Evolutionary conservation across 2,888 invertebrate genomes (phyloP).

Genomic region (Bibio marci): DNA sequence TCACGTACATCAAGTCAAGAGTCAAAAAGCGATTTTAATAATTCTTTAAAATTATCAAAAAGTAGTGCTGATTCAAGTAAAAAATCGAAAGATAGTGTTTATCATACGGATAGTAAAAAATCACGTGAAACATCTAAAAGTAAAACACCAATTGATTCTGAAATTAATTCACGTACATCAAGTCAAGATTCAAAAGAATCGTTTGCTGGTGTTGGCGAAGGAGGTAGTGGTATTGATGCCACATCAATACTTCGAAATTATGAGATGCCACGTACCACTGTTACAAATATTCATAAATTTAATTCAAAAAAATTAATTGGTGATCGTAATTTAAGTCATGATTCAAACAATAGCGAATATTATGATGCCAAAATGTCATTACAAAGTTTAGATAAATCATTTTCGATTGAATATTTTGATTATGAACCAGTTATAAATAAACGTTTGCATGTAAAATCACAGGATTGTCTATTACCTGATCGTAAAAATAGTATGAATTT

Average conservation of each 20-base stretch:
- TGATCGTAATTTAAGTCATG: slow-evolving; percentile 50
- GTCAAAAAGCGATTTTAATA: slow-evolving; percentile 50
- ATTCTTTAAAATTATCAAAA: slow-evolving; percentile 40
- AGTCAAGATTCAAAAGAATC: slow-evolving; percentile 42
- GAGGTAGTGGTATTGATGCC: neutral
- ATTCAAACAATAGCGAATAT: slow-evolving; percentile 50
- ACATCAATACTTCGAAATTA: slow-evolving; percentile 30
- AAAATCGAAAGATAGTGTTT: slow-evolving; percentile 44
- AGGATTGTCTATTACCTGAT: slow-evolving; percentile 40
- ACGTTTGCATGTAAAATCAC: slow-evolving; percentile 35
- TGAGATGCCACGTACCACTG: slow-evolving; percentile 30
- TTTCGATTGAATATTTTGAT: slow-evolving; percentile 9
- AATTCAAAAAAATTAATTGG: slow-evolving; percentile 20
- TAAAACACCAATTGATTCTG: slow-evolving; percentile 37
- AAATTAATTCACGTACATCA: slow-evolving; percentile 39
- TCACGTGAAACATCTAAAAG: slow-evolving; percentile 41
- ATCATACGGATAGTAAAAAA: slow-evolving; percentile 47
- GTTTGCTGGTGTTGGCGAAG: slow-evolving; percentile 18
- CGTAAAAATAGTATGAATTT: slow-evolving; percentile 29
- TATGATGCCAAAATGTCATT: slow-evolving; percentile 41
- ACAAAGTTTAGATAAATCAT: slow-evolving; percentile 5
- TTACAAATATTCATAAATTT: slow-evolving; percentile 25
- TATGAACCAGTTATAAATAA: slow-evolving; percentile 17
- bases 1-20: slow-evolving; percentile 53
- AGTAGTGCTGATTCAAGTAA: slow-evolving; percentile 49